Evolutionary conservation across 2,113 vertebrate species (phyloP).

Genomic region (Ictalurus furcatus): DNA sequence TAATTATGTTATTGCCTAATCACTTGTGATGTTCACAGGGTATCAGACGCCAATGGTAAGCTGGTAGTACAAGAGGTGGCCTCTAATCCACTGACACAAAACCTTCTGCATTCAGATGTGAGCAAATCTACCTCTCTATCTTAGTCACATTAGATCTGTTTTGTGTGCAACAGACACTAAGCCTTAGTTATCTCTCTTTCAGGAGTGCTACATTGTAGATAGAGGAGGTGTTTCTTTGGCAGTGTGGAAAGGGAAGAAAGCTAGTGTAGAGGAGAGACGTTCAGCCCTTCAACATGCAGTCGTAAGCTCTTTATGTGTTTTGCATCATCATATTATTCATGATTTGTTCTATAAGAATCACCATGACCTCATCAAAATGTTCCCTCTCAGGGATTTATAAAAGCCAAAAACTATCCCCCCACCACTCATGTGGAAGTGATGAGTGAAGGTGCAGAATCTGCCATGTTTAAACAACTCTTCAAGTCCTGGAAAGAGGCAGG

Average conservation of each 20-base stretch:
- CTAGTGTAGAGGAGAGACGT: slow-evolving; percentile 76
- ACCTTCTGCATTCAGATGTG: slow-evolving; percentile 83
- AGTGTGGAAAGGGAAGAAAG: slow-evolving; percentile 86
- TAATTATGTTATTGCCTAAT: neutral
- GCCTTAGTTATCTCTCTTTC: slow-evolving; percentile 11
- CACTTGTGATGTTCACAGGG: slow-evolving; percentile 65
- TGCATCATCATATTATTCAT: neutral
- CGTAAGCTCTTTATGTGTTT: slow-evolving; percentile 68
- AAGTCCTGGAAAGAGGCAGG: slow-evolving; percentile 81
- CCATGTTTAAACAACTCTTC: slow-evolving; percentile 90
- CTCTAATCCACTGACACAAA: slow-evolving; percentile 82
- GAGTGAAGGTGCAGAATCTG: slow-evolving; percentile 83
- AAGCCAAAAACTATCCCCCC: slow-evolving; percentile 85
- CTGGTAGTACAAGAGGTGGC: slow-evolving; percentile 87
- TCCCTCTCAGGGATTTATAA: slow-evolving; percentile 80
- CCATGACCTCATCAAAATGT: neutral
- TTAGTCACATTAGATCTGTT: neutral
- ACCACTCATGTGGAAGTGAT: slow-evolving; percentile 83
- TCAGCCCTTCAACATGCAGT: slow-evolving; percentile 81
- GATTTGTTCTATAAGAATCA: neutral
- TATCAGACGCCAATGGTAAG: slow-evolving; percentile 78
- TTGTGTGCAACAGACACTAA: neutral
- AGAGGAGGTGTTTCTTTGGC: slow-evolving; percentile 80
- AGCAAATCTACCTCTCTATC: slow-evolving; percentile 37
- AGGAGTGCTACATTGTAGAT: slow-evolving; percentile 90